Evolutionary conservation across 2,797 vertebrate genomes (phyloP).

Genomic region (Oreochromis grahami): DNA sequence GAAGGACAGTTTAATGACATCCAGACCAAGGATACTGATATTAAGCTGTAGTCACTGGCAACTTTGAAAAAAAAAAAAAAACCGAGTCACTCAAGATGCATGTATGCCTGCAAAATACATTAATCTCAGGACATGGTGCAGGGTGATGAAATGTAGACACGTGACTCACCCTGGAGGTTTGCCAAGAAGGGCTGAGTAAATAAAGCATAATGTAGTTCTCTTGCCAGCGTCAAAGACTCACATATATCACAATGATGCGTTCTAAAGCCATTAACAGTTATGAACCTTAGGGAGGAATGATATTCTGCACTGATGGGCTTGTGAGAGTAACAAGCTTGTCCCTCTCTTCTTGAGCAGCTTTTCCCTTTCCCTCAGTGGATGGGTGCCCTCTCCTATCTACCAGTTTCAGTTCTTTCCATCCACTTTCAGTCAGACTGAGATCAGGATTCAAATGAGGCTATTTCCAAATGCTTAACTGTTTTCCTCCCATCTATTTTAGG

Average conservation of each 20-base stretch:
- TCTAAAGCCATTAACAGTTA: neutral
- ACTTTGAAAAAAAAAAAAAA: rapidly evolving
- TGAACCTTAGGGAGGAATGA: neutral
- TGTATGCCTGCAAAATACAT: neutral
- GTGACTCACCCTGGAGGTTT: neutral
- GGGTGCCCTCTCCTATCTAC: neutral
- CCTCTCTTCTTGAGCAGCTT: neutral
- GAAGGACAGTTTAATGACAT: neutral
- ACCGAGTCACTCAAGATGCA: neutral
- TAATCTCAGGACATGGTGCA: neutral
- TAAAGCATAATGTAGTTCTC: neutral
- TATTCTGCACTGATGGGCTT: neutral
- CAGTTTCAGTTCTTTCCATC: neutral
- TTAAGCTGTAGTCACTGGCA: neutral
- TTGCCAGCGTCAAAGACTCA: neutral
- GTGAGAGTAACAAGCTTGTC: neutral
- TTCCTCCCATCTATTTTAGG: neutral
- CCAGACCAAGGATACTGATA: neutral
- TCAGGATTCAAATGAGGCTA: neutral
- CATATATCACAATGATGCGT: neutral
- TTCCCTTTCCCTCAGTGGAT: neutral
- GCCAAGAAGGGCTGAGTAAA: neutral
- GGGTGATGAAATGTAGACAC: neutral
- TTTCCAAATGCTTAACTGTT: neutral
- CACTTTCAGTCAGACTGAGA: neutral